phyloP scores from a whole-genome alignment of 1,140 invertebrate species.

The Chrysopa pallens region DNA sequence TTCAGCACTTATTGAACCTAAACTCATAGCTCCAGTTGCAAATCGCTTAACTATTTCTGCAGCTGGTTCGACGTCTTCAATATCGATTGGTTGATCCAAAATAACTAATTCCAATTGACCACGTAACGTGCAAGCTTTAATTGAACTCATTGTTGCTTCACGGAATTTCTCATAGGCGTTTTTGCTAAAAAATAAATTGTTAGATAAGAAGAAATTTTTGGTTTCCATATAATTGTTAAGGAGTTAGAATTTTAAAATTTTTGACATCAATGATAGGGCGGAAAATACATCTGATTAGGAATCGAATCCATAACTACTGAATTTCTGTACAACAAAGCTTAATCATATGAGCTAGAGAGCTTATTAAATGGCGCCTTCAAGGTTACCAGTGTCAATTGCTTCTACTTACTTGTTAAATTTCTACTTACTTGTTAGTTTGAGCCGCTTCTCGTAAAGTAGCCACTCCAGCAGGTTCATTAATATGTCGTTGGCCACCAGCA shows the following conservation, averaged over 20 bases:
- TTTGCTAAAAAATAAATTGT: constrained; percentile 36
- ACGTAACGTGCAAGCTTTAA: constrained; percentile 73
- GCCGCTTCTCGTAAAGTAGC: constrained; percentile 61
- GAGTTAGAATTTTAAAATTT: too few relatives aligned
- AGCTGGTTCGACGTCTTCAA: constrained; percentile 82
- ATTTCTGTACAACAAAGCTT: too few relatives aligned
- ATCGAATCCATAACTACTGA: too few relatives aligned
- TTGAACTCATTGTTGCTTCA: constrained; percentile 73
- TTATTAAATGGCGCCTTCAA: too few relatives aligned
- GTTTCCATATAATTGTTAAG: too few relatives aligned
- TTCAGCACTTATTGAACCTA: constrained; percentile 85
- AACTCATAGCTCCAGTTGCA: constrained; percentile 69
- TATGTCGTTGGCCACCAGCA: constrained; percentile 91
- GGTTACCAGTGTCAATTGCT: too few relatives aligned
- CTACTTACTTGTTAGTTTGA: neutral
- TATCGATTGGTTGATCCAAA: constrained; percentile 54
- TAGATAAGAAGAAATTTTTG: too few relatives aligned
- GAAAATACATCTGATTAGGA: too few relatives aligned
- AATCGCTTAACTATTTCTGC: constrained; percentile 90
- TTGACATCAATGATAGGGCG: too few relatives aligned
- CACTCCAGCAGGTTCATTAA: constrained; percentile 90
- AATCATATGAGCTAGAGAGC: too few relatives aligned
- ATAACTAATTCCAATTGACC: constrained; percentile 80
- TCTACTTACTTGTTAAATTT: too few relatives aligned
- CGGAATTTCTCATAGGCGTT: constrained; percentile 77